Evolutionary conservation across 2,888 invertebrate genomes (phyloP).

Genomic region (Acronicta leporina): DNA sequence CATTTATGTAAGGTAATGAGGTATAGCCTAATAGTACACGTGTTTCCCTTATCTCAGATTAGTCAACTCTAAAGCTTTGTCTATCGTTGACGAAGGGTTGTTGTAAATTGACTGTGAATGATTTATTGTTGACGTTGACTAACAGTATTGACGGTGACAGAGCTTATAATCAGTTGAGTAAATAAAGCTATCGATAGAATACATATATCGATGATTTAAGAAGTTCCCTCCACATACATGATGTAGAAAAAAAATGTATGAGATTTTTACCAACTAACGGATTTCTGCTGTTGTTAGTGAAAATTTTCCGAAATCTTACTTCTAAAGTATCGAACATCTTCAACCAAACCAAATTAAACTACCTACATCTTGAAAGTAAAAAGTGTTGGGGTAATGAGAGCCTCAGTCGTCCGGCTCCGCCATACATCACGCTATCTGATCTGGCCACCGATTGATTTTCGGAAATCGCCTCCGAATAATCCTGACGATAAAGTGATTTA

Average conservation of each 20-base stretch:
- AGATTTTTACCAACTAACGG: no score
- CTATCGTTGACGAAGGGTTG: conserved; percentile 66
- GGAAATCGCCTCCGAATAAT: conserved; percentile 80
- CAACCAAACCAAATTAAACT: conserved; percentile 31
- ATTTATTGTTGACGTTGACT: conserved; percentile 75
- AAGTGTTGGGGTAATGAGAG: conserved; percentile 29
- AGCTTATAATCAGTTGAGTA: conserved; percentile 44
- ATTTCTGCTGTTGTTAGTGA: no score
- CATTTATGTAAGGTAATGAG: conserved; percentile 65
- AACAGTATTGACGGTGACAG: conserved; percentile 57
- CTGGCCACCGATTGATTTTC: conserved; percentile 77
- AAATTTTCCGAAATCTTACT: no score
- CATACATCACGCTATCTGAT: conserved; percentile 79
- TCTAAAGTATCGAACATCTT: not conserved
- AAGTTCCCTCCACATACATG: no score
- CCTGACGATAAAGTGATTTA: conserved; percentile 79
- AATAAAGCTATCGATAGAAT: conserved; percentile 1
- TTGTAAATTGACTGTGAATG: conserved; percentile 82
- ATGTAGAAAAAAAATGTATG: no score
- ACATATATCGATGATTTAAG: not conserved
- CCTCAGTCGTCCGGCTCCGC: conserved; percentile 35
- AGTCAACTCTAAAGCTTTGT: conserved; percentile 62
- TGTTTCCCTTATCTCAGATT: conserved; percentile 81
- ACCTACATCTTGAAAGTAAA: conserved; percentile 31
- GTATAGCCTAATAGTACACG: conserved; percentile 76